Evolutionary conservation across 2,888 invertebrate genomes (phyloP).

Genomic region (Asteroscopus sphinx): DNA sequence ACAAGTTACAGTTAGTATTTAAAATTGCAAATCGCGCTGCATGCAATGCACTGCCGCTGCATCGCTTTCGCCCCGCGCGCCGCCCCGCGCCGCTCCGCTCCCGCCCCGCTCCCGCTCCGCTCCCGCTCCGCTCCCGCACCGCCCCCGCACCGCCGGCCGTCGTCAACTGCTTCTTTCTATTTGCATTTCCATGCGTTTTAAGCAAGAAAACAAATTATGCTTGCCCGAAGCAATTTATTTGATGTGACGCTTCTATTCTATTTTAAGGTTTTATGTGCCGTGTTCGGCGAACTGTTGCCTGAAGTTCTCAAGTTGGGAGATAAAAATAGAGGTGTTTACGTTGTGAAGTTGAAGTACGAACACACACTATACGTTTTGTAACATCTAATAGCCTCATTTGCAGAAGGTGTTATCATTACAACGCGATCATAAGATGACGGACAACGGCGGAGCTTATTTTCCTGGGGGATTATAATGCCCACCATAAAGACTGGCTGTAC

Average conservation of each 20-base stretch:
- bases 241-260: constrained; percentile 25
- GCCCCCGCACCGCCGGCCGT: neutral
- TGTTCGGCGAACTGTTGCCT: constrained; percentile 7
- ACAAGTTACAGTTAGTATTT: constrained; percentile 61
- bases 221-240: constrained; percentile 30
- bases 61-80: neutral
- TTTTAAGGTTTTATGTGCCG: constrained; percentile 11
- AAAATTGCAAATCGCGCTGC: constrained; percentile 59
- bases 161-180: constrained; percentile 28
- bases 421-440: too few species aligned
- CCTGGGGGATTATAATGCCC: too few species aligned
- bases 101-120: constrained; percentile 3
- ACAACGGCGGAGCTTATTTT: too few species aligned
- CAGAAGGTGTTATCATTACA: neutral
- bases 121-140: neutral
- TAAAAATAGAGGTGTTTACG: constrained; percentile 21
- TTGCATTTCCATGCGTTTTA: constrained; percentile 42
- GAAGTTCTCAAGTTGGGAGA: constrained; percentile 5
- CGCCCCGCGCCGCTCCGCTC: constrained; percentile 7
- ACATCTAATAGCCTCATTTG: neutral
- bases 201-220: constrained; percentile 23
- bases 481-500: too few species aligned
- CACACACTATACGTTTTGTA: constrained; percentile 1
- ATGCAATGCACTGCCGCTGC: constrained; percentile 10
- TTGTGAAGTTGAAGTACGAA: constrained; percentile 10